Evolutionary conservation across 2,113 vertebrate genomes (phyloP), one percentile per base, ranked within the genome.

Genomic region (Cyphomyrus discorhynchus): DNA sequence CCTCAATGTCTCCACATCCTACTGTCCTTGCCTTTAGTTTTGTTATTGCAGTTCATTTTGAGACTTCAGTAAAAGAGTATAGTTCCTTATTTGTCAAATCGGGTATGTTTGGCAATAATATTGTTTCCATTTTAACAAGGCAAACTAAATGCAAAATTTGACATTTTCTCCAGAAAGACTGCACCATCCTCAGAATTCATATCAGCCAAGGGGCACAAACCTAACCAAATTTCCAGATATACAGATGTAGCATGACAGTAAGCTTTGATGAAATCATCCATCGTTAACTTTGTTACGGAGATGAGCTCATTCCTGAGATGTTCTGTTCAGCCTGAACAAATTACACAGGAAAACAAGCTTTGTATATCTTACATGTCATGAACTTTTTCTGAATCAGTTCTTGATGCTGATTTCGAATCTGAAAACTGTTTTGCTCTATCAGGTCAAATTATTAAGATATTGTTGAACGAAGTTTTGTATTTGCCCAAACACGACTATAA

Each of bases 111-210:
- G 11, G 50, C 47, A 87, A 56, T 87, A 87, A 87, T 35, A 87
- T 87, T 53, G 50, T 50, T 87, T 87, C 47, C 53, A 50, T 39
- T 87, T 53, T 56, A 87, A 35, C 85, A 53, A 47, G 27, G 17
- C 15, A 87, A 87, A 87, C 31, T 31, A 3, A 53, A 87, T 87
- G 85, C 85, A 87, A 87, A 56, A 35, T 53, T 21, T 87, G 85
- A 87, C 85, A 87, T 87, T 87, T 87, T 53, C 27, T 11, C 2
- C 50, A 50, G 85, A 50, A 85, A 49, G 83, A 27, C 24, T 27
- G 21, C 21, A 49, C 2, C 50, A 17, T 39, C 47, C 39, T 31
- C 85, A 87, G 85, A 87, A 87, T 87, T 87, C 47, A 39, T 47
- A 87, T 87, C 47, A 87, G n/a, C 31, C 85, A 53, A 35, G 85